phyloP scores from a whole-genome alignment of 2,888 invertebrate genomes.

The Ariolimax columbianus region DNA sequence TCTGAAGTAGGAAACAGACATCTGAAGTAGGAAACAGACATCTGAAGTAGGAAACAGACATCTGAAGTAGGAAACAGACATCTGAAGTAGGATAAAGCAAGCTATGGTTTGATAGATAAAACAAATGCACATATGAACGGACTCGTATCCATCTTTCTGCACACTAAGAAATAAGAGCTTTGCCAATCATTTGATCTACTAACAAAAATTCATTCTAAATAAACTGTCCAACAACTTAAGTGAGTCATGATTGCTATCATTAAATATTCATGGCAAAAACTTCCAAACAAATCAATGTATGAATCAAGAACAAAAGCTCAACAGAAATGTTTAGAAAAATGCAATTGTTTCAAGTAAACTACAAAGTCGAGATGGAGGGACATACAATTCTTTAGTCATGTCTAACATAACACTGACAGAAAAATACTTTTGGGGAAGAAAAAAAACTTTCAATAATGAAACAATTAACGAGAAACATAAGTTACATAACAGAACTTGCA shows the following conservation, averaged over 20 bases:
- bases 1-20: no score
- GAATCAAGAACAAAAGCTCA: conserved; percentile 15
- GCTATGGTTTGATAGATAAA: no score
- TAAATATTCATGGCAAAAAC: not conserved
- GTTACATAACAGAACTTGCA: not conserved
- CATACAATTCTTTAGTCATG: conserved; percentile 6
- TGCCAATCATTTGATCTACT: no score
- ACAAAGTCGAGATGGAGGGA: conserved; percentile 32
- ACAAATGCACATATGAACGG: no score
- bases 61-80: no score
- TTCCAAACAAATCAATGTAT: not conserved
- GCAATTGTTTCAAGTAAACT: not conserved
- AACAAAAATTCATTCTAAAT: no score
- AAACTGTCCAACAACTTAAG: not conserved
- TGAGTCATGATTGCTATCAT: not conserved
- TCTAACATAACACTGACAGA: not conserved
- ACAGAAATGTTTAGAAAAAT: not conserved
- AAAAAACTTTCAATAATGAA: not conserved
- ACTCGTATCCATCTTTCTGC: no score
- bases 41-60: no score
- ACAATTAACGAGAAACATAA: not conserved
- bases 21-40: no score
- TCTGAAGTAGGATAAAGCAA: no score
- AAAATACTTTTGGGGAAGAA: no score
- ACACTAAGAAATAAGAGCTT: no score